Base-by-base conservation (phyloP, 2,888 invertebrate species). In the Thecophora atra region DNA sequence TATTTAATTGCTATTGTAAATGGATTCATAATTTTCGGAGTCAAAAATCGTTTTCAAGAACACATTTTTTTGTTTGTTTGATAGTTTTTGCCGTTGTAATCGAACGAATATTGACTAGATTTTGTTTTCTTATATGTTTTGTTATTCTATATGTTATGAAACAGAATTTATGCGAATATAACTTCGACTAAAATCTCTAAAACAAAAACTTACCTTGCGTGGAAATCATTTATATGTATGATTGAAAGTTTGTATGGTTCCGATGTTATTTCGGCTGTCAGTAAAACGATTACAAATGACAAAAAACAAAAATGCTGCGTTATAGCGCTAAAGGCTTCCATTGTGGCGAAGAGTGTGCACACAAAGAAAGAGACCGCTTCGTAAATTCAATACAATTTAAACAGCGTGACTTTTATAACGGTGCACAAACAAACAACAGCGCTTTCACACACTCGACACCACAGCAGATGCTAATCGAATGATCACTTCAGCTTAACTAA, bases 211-310 rank as follows among this genome's bases (percentile, higher is more conserved):
- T 79, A 82, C 86, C 86, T 84, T 73, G 86, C 86, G 75, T 86
- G 86, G 71, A 86, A 83, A 76, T 86, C 86, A 76, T 86, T 86
- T 19, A 86, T 83, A 72, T 86, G 86, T 72, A 86, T 85, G 15
- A 86, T 83, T 60, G 85, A 81, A 47, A 86, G 42, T 3, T 85
- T 70, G n/a, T 70, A 70, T 3, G 70, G 70, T 8, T 70, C 70
- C 37, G 63, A 51, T 24, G 19, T 21, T 21, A 63, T 30, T 0
- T 13, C 7, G 5, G 51, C 17, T 6, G 24, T 37, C 37, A 37
- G 42, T 8, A 63, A 24, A 11, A 37, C 13, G 3, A 52, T 19
- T 24, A 28, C 42, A 26, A 62, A 52, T 21, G 63, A 1, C 15
- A 63, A 30, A 68, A 56, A 62, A 58, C 17, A 24, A 24, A 58